These are phyloP conservation scores for Ophioninae sp. DNA, from an alignment of 2,888 invertebrate genomes.

Conservation along the genomic window DNA sequence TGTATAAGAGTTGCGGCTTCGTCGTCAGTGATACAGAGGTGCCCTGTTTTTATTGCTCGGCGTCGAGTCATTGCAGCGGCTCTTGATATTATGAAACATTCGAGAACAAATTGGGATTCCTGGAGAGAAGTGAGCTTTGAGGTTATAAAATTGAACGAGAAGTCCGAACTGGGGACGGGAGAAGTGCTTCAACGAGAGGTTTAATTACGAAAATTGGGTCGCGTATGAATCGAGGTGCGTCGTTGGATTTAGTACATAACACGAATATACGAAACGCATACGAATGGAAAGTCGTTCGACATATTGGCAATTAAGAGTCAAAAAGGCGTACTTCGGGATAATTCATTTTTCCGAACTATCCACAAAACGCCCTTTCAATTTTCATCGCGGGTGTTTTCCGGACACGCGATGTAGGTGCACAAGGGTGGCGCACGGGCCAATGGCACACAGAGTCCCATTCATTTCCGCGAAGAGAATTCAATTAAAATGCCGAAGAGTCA, in stretches of 20 bases:
- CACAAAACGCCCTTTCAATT: neutral
- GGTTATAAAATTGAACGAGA: constrained; percentile 25
- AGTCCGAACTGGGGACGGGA: constrained; percentile 10
- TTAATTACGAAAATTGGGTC: constrained; percentile 70
- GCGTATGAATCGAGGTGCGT: constrained; percentile 50
- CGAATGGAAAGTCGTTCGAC: neutral
- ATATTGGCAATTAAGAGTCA: neutral
- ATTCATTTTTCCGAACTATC: neutral
- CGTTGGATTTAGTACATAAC: constrained; percentile 28
- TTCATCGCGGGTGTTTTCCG: neutral
- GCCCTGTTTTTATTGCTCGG: too few relatives aligned
- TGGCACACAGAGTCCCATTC: constrained; percentile 49
- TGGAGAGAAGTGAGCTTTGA: constrained; percentile 10
- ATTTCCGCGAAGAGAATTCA: constrained; percentile 65
- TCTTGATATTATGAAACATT: constrained; percentile 7
- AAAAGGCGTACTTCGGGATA: constrained; percentile 1
- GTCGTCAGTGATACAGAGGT: too few relatives aligned
- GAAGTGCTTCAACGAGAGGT: constrained; percentile 61
- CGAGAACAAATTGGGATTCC: constrained; percentile 18
- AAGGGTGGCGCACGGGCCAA: constrained; percentile 8
- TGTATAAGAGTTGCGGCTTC: too few relatives aligned
- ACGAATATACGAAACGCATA: neutral
- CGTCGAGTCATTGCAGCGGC: neutral
- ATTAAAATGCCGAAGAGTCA: constrained; percentile 64
- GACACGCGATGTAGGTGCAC: neutral